A percentile compares a stretch with the other conserved stretches of the same genome.
Conservation (phyloP, 2,888 invertebrate genomes). For the Eupithecia subumbrata region DNA sequence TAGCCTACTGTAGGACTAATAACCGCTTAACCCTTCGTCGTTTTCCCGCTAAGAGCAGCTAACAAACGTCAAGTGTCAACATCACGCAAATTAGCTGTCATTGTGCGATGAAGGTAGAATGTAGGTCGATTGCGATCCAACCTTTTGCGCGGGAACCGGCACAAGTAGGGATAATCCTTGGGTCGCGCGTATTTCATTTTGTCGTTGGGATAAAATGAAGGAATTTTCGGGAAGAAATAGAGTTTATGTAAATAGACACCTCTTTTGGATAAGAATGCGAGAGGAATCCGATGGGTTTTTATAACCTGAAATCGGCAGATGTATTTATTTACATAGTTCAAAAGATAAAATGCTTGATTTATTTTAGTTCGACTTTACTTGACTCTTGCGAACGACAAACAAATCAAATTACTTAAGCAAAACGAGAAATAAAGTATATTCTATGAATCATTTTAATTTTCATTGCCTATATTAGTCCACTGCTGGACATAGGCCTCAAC, state of each 20-base stretch:
- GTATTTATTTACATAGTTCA: not conserved
- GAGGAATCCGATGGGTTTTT: not conserved
- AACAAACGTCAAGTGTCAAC: slow-evolving; percentile 35
- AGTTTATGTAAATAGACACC: not conserved
- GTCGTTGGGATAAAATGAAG: slow-evolving; percentile 4
- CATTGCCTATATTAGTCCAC: too few relatives aligned
- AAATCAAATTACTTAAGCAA: not conserved
- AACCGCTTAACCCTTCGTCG: not conserved
- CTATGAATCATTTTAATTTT: too few relatives aligned
- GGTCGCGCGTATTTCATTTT: slow-evolving; percentile 6
- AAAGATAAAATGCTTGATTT: not conserved
- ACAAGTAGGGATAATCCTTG: slow-evolving; percentile 55
- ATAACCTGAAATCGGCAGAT: not conserved
- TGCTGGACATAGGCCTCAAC: too few relatives aligned
- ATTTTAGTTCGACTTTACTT: not conserved
- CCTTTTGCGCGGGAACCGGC: slow-evolving; percentile 44
- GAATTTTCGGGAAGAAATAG: not conserved
- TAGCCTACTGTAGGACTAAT: too few relatives aligned
- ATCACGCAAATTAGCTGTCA: slow-evolving; percentile 36
- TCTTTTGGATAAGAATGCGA: not conserved
- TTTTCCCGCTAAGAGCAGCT: slow-evolving; percentile 13
- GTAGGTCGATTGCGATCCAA: slow-evolving; percentile 40
- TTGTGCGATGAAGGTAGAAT: slow-evolving; percentile 23
- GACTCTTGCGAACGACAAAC: not conserved
- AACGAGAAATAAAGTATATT: not conserved